Percentiles rank a stretch among this genome's conserved stretches.
Evolutionary conservation across 2,113 vertebrate genomes (phyloP).

Genomic region (Proterorhinus semilunaris): DNA sequence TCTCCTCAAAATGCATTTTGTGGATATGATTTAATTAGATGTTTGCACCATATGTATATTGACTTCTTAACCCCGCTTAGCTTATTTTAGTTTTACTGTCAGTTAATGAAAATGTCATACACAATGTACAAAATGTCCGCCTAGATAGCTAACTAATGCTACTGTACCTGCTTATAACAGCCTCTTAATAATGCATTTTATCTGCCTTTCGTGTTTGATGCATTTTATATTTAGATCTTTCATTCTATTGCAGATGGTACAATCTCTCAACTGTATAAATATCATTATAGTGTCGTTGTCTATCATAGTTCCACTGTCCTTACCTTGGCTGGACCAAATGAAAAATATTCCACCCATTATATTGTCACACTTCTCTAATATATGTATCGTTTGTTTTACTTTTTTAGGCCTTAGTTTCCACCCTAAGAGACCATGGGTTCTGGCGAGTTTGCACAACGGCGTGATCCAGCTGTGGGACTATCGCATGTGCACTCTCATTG

Average conservation of each 20-base stretch:
- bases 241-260: no score
- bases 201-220: no score
- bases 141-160: neutral
- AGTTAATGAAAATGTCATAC: neutral
- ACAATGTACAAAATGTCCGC: neutral
- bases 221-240: no score
- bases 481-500: constrained; percentile 96
- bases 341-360: no score
- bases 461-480: constrained; percentile 99
- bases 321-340: no score
- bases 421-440: constrained; percentile 94
- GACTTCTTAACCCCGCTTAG: neutral
- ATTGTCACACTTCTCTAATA: neutral
- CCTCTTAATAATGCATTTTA: no score
- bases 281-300: no score
- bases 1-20: neutral
- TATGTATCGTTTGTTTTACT: neutral
- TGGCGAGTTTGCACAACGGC: constrained; percentile 94
- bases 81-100: neutral
- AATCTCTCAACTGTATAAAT: no score
- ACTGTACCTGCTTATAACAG: neutral
- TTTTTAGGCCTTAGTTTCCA: constrained; percentile 91
- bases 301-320: no score
- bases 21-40: neutral
- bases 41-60: neutral